These are phyloP conservation scores for Drosophila seclusa DNA, from an alignment of 2,888 invertebrate species.

Conservation along the genomic window DNA sequence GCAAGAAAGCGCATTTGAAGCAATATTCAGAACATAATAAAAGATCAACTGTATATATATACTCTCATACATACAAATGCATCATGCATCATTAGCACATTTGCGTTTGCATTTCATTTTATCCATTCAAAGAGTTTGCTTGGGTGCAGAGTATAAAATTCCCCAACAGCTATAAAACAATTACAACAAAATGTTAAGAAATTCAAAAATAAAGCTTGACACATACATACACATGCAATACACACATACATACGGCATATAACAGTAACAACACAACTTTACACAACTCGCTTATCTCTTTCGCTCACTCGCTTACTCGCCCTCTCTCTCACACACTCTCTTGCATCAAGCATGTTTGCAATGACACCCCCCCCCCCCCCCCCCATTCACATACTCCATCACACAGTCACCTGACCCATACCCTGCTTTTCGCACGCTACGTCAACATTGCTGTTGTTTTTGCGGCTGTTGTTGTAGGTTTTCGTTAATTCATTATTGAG, in stretches of 20 bases:
- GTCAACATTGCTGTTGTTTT: conserved; percentile 30
- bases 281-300: conserved; percentile 57
- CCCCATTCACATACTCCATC: conserved; percentile 4
- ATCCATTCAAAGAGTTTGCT: not conserved
- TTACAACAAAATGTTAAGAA: conserved; percentile 53
- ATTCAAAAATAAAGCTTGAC: conserved; percentile 29
- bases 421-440: conserved; percentile 71
- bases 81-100: not conserved
- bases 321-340: conserved; percentile 19
- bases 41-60: not conserved
- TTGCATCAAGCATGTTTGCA: conserved; percentile 29
- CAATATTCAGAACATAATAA: not conserved
- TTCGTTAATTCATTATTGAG: conserved; percentile 78
- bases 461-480: conserved; percentile 43
- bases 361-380: conserved; percentile 15
- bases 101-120: not conserved
- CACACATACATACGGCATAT: conserved; percentile 21
- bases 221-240: not conserved
- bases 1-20: not conserved
- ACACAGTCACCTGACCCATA: conserved; percentile 9
- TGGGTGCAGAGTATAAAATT: conserved; percentile 4
- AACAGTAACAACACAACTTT: conserved; percentile 51
- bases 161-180: conserved; percentile 22
- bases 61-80: not conserved
- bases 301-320: conserved; percentile 22